Evolutionary conservation across 2,888 invertebrate genomes (phyloP).

Genomic region (Dynastes hyllus): DNA sequence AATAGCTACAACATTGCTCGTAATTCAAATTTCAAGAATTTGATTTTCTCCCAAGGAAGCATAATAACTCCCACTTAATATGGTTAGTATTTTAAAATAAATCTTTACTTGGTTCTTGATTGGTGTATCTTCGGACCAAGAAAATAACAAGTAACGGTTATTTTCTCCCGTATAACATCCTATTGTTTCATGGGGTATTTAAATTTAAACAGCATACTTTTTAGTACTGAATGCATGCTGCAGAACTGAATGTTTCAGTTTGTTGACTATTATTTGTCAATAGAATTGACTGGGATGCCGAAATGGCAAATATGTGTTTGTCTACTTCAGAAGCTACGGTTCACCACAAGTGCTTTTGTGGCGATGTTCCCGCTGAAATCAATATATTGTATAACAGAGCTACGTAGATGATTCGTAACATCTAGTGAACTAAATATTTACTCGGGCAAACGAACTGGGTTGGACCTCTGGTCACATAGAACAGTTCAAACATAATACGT

Average conservation of each 20-base stretch:
- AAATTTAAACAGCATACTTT: too few species aligned
- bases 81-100: too few species aligned
- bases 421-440: conserved; percentile 45
- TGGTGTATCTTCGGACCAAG: too few species aligned
- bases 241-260: not conserved
- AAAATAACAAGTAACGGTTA: too few species aligned
- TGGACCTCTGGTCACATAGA: conserved; percentile 2
- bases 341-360: not conserved
- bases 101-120: too few species aligned
- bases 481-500: conserved; percentile 36
- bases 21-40: too few species aligned
- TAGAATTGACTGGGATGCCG: not conserved
- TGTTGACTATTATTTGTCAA: not conserved
- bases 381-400: conserved; percentile 23
- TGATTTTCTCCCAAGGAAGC: too few species aligned
- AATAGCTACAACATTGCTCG: too few species aligned
- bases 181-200: too few species aligned
- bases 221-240: too few species aligned
- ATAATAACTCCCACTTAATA: too few species aligned
- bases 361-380: not conserved
- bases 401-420: not conserved
- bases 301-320: conserved; percentile 16
- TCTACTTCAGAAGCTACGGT: not conserved
- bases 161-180: too few species aligned
- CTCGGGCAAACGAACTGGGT: conserved; percentile 16